Base-by-base conservation (phyloP, 2,113 vertebrate genomes). In the Pampusana beccarii region DNA sequence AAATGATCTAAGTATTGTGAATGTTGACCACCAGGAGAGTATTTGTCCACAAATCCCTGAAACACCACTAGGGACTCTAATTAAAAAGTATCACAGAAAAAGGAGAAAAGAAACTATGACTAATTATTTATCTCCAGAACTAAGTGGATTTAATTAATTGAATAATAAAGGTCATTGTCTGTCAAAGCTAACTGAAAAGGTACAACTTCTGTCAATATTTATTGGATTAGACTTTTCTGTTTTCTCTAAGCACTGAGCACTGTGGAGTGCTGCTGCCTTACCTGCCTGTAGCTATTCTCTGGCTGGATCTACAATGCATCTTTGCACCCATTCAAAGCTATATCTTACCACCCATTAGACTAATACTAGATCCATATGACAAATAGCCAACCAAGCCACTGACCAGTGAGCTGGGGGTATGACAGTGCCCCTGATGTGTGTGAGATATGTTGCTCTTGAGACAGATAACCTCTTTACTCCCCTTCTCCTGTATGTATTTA, bases 131-230 rank as follows among this genome's bases (percentile, higher is more conserved):
- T 86, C 33, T 79, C 14, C 10, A 65, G 64, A 46, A 69, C 48
- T 53, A 33, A 40, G n/a, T 8, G 50, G 28, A 46, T 78, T 95
- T 93, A 97, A 95, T 96, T 96, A 92, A 85, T 66, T 94, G 85
- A 77, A 93, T 86, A 93, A 87, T 95, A 95, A 93, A 94, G 28
- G 26, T 89, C 74, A 77, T 70, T 95, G 16, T 94, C 82, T 95
- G 15, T 94, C 82, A 92, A 90, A 87, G 89, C 46, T 60, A 93
- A 75, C 42, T 62, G 71, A 60, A 93, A 94, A 88, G 23, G 40
- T 84, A 86, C 24, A 58, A 69, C 56, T 50, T 93, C 44, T 66
- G 61, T 95, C 97, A 83, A 75, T 97, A 66, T 66, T 93, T 93
- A 93, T 61, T 93, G 83, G 61, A 78, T 97, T 86, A 94, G 87